Conservation (phyloP, 2,888 invertebrate species). For the Netelia inedita region DNA sequence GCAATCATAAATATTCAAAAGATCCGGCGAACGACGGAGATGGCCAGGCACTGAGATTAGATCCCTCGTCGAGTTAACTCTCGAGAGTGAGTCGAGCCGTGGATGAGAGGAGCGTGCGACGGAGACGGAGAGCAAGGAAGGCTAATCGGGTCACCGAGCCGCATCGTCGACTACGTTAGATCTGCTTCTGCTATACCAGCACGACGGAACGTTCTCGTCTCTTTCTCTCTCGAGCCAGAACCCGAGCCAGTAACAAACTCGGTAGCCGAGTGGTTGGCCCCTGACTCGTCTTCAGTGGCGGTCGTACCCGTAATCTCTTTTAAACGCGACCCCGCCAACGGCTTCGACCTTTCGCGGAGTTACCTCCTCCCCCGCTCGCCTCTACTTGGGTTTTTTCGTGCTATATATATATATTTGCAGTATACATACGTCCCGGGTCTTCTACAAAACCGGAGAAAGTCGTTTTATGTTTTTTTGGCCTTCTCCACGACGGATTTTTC, state of each 20-base stretch:
- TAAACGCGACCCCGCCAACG: slow-evolving; percentile 58
- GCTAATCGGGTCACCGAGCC: slow-evolving; percentile 69
- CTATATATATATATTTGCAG: background rate
- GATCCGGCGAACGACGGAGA: slow-evolving; percentile 30
- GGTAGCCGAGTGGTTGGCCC: slow-evolving; percentile 42
- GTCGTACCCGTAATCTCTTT: slow-evolving; percentile 62
- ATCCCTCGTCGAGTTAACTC: slow-evolving; percentile 67
- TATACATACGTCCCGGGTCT: background rate
- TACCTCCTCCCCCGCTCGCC: background rate
- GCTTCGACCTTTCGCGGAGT: slow-evolving; percentile 47
- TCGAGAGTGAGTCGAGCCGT: slow-evolving; percentile 13
- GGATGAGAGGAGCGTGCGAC: slow-evolving; percentile 10
- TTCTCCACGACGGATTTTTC: background rate
- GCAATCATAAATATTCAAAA: slow-evolving; percentile 63
- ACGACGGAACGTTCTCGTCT: background rate
- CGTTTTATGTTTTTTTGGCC: background rate
- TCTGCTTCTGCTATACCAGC: slow-evolving; percentile 9
- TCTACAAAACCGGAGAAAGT: background rate
- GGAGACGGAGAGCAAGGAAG: slow-evolving; percentile 19
- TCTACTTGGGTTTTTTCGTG: background rate
- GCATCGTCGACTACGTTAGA: slow-evolving; percentile 50
- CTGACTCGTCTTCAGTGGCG: slow-evolving; percentile 47
- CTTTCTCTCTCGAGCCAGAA: slow-evolving; percentile 34
- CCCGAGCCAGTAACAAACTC: slow-evolving; percentile 41
- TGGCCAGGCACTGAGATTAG: slow-evolving; percentile 54